A percentile compares a stretch with the other conserved stretches of the same genome.
Evolutionary conservation across 2,888 invertebrate genomes (phyloP).

Genomic region (Mesodorylaimus sp.): DNA sequence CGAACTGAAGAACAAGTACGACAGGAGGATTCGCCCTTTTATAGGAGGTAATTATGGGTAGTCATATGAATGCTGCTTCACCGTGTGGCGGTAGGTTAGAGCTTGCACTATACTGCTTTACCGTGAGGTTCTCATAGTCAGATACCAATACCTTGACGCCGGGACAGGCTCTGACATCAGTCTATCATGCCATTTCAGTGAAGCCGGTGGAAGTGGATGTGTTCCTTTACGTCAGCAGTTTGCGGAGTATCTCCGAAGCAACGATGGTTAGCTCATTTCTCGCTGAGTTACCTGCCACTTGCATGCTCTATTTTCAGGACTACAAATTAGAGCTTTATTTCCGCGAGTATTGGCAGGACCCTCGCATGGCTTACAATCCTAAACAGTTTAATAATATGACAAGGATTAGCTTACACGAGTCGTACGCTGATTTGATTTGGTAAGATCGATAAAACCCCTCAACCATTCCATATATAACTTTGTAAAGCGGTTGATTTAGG

Average conservation of each 20-base stretch:
- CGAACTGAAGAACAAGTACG: too few species aligned
- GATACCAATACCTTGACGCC: too few species aligned
- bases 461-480: too few species aligned
- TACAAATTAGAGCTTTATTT: slow-evolving; percentile 2
- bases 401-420: not conserved
- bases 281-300: not conserved
- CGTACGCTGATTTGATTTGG: not conserved
- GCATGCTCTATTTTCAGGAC: slow-evolving; percentile 7
- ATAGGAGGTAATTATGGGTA: too few species aligned
- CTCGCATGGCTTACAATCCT: slow-evolving; percentile 17
- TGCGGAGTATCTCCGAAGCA: slow-evolving; percentile 25
- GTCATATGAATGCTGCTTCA: too few species aligned
- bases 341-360: slow-evolving; percentile 3
- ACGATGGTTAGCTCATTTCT: slow-evolving; percentile 20
- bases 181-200: not conserved
- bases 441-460: too few species aligned
- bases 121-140: too few species aligned
- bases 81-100: too few species aligned
- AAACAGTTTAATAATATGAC: not conserved
- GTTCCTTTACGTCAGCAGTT: slow-evolving; percentile 23
- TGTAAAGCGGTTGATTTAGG: too few species aligned
- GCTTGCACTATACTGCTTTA: too few species aligned
- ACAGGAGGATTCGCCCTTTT: too few species aligned
- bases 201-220: slow-evolving; percentile 20
- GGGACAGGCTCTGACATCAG: too few species aligned